A percentile compares a stretch with the other conserved stretches of the same genome.
Conservation (phyloP, 1,140 invertebrate genomes). For the Limonius californicus region DNA sequence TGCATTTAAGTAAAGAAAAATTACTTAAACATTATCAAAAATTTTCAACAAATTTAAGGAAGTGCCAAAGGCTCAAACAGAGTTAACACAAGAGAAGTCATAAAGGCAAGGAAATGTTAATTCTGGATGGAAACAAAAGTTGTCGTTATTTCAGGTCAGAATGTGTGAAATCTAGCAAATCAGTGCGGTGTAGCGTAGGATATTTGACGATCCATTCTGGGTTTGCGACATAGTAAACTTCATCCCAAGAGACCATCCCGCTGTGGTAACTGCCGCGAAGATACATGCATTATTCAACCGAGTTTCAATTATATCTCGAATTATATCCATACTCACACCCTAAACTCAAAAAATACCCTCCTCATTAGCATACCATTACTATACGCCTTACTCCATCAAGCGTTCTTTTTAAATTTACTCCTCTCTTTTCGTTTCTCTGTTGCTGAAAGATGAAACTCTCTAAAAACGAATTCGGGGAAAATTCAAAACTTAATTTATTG, state of each 20-base stretch:
- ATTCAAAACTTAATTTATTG: too few species aligned
- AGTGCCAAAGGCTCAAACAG: too few species aligned
- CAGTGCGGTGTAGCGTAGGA: slow-evolving; percentile 22
- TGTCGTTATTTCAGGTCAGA: slow-evolving; percentile 17
- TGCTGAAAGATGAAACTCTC: too few species aligned
- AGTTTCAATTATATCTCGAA: slow-evolving; percentile 42
- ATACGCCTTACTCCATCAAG: not conserved
- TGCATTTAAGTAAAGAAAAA: too few species aligned
- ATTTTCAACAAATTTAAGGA: too few species aligned
- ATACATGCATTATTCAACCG: slow-evolving; percentile 41
- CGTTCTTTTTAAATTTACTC: too few species aligned
- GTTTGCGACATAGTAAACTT: slow-evolving; percentile 29
- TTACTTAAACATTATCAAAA: too few species aligned
- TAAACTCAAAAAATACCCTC: slow-evolving; percentile 12
- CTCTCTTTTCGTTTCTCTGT: not conserved
- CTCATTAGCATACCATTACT: not conserved
- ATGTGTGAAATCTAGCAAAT: slow-evolving; percentile 18
- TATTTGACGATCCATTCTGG: slow-evolving; percentile 22
- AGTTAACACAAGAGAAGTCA: not conserved
- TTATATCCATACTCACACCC: slow-evolving; percentile 19
- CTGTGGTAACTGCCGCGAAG: slow-evolving; percentile 27
- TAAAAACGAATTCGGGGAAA: too few species aligned
- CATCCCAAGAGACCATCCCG: slow-evolving; percentile 31
- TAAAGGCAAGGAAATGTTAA: slow-evolving; percentile 1
- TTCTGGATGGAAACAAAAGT: slow-evolving; percentile 9